These are phyloP conservation scores for Pseudorhombus dupliciocellatus DNA, from an alignment of 2,113 vertebrate species.

Conservation along the genomic window DNA sequence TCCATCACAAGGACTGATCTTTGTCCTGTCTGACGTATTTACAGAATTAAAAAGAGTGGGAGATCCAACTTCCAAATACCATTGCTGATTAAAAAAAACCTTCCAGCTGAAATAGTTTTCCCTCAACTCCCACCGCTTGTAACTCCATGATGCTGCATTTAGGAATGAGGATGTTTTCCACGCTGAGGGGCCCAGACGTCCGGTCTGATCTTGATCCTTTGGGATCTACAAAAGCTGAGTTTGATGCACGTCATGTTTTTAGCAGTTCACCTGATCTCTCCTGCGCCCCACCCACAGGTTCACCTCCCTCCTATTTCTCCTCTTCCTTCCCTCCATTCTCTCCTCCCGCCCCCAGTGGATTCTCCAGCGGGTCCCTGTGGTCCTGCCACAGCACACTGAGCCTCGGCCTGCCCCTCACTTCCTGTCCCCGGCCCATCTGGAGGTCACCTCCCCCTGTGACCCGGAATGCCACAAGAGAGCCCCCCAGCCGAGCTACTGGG, in stretches of 20 bases:
- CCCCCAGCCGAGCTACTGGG: constrained; percentile 86
- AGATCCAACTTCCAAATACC: constrained; percentile 58
- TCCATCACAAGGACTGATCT: constrained; percentile 52
- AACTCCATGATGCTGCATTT: constrained; percentile 29
- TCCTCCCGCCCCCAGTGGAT: constrained; percentile 87
- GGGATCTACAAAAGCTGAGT: neutral
- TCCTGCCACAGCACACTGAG: constrained; percentile 87
- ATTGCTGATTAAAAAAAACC: constrained; percentile 19
- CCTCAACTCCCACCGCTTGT: constrained; percentile 19
- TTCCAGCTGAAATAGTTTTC: constrained; percentile 12
- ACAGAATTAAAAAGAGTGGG: constrained; percentile 41
- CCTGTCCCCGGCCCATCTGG: constrained; percentile 83
- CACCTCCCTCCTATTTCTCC: constrained; percentile 75
- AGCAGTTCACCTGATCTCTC: constrained; percentile 3
- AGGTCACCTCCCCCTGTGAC: constrained; percentile 88
- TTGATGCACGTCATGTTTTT: neutral
- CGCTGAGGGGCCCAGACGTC: constrained; percentile 22
- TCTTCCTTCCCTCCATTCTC: constrained; percentile 68
- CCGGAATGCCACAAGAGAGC: constrained; percentile 89
- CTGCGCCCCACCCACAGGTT: constrained; percentile 57
- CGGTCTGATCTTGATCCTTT: constrained; percentile 1
- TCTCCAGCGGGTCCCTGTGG: constrained; percentile 87
- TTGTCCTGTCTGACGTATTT: constrained; percentile 42
- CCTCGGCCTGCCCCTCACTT: constrained; percentile 85
- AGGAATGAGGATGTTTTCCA: constrained; percentile 43